Base-by-base conservation (phyloP, 2,797 vertebrate species). In the Chelonia mydas region DNA sequence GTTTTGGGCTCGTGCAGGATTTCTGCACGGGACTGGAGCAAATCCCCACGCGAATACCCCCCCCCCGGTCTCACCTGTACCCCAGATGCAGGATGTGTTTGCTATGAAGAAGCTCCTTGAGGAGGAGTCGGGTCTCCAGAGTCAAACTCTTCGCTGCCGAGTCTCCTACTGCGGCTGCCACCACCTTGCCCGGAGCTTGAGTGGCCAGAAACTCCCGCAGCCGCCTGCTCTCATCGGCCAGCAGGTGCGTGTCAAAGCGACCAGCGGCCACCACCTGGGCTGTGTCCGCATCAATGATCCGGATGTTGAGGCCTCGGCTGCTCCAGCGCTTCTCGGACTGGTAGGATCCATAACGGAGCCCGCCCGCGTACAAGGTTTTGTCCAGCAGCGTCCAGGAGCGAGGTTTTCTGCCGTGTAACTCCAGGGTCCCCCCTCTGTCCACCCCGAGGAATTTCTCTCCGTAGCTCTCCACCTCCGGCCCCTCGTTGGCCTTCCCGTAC, bases 21-120 rank as follows among this genome's bases (percentile, higher is more conserved):
- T 61, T 17, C 59, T 16, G 59, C 59, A 2, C 23, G 23, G 27
- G 17, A 65, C 27, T 3, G 41, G 50, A 65, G 28, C 45, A 76
- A 89, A 82, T 68, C 50, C 47, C 9, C 13, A 16, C 78, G 49
- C 7, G 47, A 17, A 47, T 28, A 51, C 19, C 19, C 49, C 15
- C 25, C 55, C 28, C 8, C 5, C 59, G 33, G 27, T 90, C 96
- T 98, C 96, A 98, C 98, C 98, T 98, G 98, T 93, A 90, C 7
- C 97, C 81, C 82, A 84, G 86, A 10, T 96, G 94, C 80, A 65
- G 89, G 88, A 94, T 81, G 90, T 61, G 81, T 53, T 84, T 2
- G 84, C 97, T 95, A 79, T 84, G 94, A 5, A 65, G 86, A 23
- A 93, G 57, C 57, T 95, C 95, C 68, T 90, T 93, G 89, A 97